These are phyloP conservation scores for Aphidoletes aphidimyza DNA, from an alignment of 2,888 invertebrate genomes.

Conservation along the genomic window DNA sequence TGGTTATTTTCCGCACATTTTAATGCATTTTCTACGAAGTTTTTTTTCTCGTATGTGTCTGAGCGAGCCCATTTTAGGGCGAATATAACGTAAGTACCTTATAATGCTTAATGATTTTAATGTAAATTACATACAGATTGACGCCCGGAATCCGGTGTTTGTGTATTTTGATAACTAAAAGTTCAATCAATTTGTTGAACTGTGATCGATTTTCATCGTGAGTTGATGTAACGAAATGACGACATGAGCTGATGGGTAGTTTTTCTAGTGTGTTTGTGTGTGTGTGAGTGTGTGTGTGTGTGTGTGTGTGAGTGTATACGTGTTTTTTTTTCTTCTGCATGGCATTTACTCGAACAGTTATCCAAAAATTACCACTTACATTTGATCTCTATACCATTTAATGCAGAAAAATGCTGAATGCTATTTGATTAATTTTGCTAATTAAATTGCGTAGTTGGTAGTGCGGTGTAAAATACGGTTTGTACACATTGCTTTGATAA, in stretches of 20 bases:
- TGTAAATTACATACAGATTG: background rate
- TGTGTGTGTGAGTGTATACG: no score
- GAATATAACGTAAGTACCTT: slow-evolving; percentile 35
- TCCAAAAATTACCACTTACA: no score
- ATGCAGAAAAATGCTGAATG: background rate
- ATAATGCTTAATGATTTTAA: slow-evolving; percentile 41
- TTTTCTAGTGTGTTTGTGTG: background rate
- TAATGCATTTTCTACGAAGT: background rate
- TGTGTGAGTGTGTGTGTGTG: no score
- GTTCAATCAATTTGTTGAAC: background rate
- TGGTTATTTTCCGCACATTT: background rate
- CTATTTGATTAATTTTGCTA: background rate
- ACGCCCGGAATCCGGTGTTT: background rate
- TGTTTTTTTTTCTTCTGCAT: no score
- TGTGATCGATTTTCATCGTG: background rate
- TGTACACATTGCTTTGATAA: background rate
- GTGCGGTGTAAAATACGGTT: no score
- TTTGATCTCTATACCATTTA: no score
- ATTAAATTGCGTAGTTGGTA: background rate
- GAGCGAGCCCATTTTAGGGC: background rate
- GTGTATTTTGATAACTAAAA: background rate
- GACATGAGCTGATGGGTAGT: background rate
- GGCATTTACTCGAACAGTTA: no score
- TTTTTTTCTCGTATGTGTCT: background rate
- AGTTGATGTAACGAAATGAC: background rate